Base-by-base conservation (phyloP, 2,113 vertebrate genomes). In the Entelurus aequoreus region DNA sequence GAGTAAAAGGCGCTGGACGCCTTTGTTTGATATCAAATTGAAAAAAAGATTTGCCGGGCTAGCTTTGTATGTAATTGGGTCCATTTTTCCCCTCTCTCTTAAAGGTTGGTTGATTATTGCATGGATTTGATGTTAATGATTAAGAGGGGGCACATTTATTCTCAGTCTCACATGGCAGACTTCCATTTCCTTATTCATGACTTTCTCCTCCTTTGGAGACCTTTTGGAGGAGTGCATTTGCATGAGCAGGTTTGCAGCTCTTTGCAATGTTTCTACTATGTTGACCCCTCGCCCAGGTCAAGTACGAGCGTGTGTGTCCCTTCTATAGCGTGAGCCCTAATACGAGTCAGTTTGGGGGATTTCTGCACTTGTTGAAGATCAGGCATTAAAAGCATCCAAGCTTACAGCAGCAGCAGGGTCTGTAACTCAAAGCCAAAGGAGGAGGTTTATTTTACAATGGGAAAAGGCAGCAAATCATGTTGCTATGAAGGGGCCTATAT, bases 401-500 rank as follows among this genome's bases (percentile, higher is more conserved):
- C 86, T 80, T 81, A 84, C 73, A 87, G 48, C 75, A 69, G 50
- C 62, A 76, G 81, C 75, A 72, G 76, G 76, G 78, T 80, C 44
- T 81, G 82, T 75, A 76, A 88, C 84, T 88, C 87, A 90, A 89
- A 90, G 90, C 89, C 87, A 82, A 86, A 80, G 75, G 71, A 81
- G 85, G 86, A 81, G 85, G 86, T 87, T 89, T 89, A 88, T 89
- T 90, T 87, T 88, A 90, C 88, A 86, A 87, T 77, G 79, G 81
- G 87, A 77, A 86, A 89, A 89, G 88, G 85, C 80, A 82, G 84
- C 88, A 89, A 87, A 90, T 89, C 86, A 88, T 89, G 89, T 90
- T 87, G 77, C 82, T 88, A 89, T 86, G 89, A 90, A 87, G 84
- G 84, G 88, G 78, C 82, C 90, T 91, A 92, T 92, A 90, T 92